Base-by-base conservation (phyloP, 1,140 invertebrate species). In the Drosophila sulfurigaster region DNA sequence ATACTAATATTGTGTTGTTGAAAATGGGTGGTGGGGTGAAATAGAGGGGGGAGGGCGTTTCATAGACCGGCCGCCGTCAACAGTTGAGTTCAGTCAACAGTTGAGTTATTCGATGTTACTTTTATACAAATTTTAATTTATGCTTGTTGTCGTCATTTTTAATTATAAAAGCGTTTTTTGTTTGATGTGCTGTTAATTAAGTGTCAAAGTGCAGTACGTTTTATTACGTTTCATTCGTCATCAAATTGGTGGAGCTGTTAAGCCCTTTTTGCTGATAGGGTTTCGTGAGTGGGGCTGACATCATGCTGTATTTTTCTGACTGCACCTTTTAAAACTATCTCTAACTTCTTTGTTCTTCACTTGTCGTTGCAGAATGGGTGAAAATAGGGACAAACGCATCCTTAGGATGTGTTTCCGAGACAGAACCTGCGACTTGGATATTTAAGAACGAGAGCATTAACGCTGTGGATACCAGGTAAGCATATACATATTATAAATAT, bases 391-490 rank as follows among this genome's bases (percentile, higher is more conserved):
- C 82, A 57, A 94, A 94, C 81, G 79, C 93, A 35, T 93, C 93
- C 11, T 66, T 94, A 35, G 92, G 92, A 69, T 94, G 93, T 71
- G 82, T 85, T 56, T 92, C 93, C 8, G 92, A 91, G 51, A 77
- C 78, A 8, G 92, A 92, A 48, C 78, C 79, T 16, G 92, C 93
- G 16, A 81, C 87, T 75, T 94, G 93, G 93, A 92, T 79, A 4
- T 92, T 93, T 65, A 92, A 93, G 74, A 91, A 93, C 20, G 89
- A 91, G 67, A 93, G 93, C 73, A 89, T 94, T 60, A 90, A 92
- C 59, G 91, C 92, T 60, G 88, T 92, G 63, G 90, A 93, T 60
- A 92, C 59, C 41, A 91, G 88, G 88, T 91, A 65, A 20, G 32
- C 5, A 64, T 13, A 25, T n/a, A n/a, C n/a, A n/a, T 25, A 7